Evolutionary conservation across 2,888 invertebrate species (phyloP).

Genomic region (Heliothis peltigera): DNA sequence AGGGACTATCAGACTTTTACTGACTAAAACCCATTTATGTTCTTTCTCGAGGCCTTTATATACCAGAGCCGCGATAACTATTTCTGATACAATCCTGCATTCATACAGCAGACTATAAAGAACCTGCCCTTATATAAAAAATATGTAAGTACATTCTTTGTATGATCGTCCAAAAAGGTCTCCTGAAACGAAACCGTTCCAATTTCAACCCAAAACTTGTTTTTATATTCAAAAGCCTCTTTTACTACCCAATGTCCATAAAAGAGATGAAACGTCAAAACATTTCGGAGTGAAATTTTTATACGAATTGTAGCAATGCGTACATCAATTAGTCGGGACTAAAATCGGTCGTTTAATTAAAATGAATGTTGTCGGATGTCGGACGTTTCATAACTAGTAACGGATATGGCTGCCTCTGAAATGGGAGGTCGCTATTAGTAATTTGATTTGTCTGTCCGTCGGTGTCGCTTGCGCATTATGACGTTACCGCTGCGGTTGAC

Average conservation of each 20-base stretch:
- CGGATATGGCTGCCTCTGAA: slow-evolving; percentile 18
- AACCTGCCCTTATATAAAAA: no score
- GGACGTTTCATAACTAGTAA: slow-evolving; percentile 21
- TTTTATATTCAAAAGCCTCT: slow-evolving; percentile 2
- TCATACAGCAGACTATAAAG: no score
- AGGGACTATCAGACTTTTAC: no score
- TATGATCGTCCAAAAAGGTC: not conserved
- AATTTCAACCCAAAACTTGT: not conserved
- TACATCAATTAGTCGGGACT: slow-evolving; percentile 35
- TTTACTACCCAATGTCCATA: slow-evolving; percentile 1
- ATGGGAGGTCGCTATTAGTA: slow-evolving; percentile 22
- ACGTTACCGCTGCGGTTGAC: not conserved
- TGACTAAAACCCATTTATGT: no score
- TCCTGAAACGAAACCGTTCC: not conserved
- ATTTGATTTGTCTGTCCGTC: slow-evolving; percentile 15
- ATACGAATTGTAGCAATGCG: slow-evolving; percentile 11
- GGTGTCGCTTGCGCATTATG: slow-evolving; percentile 23
- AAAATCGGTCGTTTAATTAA: slow-evolving; percentile 50
- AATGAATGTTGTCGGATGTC: slow-evolving; percentile 39
- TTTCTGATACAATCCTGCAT: no score
- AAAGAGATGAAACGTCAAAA: slow-evolving; percentile 17
- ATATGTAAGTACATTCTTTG: no score
- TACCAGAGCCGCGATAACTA: no score
- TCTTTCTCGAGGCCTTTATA: no score
- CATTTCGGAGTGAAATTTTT: slow-evolving; percentile 34